These are phyloP conservation scores for Amphipoea oculea DNA, from an alignment of 2,888 invertebrate species.

Conservation along the genomic window DNA sequence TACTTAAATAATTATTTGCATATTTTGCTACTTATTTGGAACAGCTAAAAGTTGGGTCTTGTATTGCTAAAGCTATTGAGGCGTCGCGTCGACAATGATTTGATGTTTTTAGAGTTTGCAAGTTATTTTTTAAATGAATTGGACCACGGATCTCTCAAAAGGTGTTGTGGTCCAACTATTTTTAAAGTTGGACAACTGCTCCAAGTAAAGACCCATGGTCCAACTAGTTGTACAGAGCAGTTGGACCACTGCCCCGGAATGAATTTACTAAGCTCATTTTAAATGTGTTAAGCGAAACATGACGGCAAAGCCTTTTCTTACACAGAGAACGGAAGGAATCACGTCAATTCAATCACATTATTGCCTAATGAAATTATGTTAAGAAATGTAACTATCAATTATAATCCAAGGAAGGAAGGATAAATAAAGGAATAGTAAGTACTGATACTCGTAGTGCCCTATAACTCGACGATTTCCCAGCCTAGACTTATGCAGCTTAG, in stretches of 20 bases:
- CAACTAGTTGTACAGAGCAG: too few relatives aligned
- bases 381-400: conserved; percentile 9
- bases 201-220: too few relatives aligned
- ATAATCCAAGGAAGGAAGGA: neutral
- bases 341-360: neutral
- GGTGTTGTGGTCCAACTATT: too few relatives aligned
- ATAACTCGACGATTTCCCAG: neutral
- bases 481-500: conserved; percentile 9
- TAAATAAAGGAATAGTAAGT: neutral
- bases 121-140: too few relatives aligned
- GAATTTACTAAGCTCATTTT: conserved; percentile 9
- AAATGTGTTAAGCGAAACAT: neutral
- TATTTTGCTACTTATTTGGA: conserved; percentile 30
- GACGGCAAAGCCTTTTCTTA: neutral
- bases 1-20: conserved; percentile 40
- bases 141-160: too few relatives aligned
- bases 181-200: too few relatives aligned
- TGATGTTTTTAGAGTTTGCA: too few relatives aligned
- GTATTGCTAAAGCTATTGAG: conserved; percentile 8
- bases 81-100: neutral
- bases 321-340: neutral
- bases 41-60: conserved; percentile 16
- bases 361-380: neutral
- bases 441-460: neutral
- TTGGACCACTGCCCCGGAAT: too few relatives aligned